phyloP scores from a whole-genome alignment of 1,140 invertebrate species.

The Druon quercuslanigerum region DNA sequence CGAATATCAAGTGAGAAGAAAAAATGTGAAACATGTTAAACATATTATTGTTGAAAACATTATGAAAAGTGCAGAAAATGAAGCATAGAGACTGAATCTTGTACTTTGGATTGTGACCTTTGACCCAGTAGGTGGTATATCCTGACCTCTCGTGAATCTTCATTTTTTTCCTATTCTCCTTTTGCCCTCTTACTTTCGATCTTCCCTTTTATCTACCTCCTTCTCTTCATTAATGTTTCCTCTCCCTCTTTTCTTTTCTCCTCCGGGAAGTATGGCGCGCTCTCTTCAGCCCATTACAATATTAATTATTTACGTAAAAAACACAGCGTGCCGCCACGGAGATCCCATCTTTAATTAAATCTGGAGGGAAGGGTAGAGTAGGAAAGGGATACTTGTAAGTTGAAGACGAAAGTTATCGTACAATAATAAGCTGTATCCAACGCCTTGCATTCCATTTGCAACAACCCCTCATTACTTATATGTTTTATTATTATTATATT shows the following conservation, averaged over 20 bases:
- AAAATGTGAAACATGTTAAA: too few species aligned
- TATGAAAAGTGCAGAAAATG: too few species aligned
- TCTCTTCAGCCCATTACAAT: slow-evolving; percentile 55
- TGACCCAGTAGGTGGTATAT: neutral
- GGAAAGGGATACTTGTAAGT: slow-evolving; percentile 9
- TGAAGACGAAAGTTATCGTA: slow-evolving; percentile 1
- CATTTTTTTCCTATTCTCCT: slow-evolving; percentile 11
- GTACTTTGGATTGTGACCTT: neutral
- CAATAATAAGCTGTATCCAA: slow-evolving; percentile 41
- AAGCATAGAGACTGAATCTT: neutral
- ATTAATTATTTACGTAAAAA: slow-evolving; percentile 64
- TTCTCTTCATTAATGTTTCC: slow-evolving; percentile 37
- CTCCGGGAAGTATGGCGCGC: slow-evolving; percentile 11
- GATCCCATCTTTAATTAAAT: slow-evolving; percentile 65
- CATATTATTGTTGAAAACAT: too few species aligned
- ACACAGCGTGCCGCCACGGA: slow-evolving; percentile 57
- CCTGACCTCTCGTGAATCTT: slow-evolving; percentile 12
- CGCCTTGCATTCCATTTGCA: slow-evolving; percentile 46
- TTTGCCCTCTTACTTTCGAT: neutral
- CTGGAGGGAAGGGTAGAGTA: slow-evolving; percentile 26
- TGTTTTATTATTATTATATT: too few species aligned
- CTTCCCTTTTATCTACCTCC: neutral
- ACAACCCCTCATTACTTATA: neutral
- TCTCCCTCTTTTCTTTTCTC: slow-evolving; percentile 4
- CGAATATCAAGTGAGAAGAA: too few species aligned